Evolutionary conservation across 2,113 vertebrate genomes (phyloP).

Genomic region (Platysternon megacephalum): DNA sequence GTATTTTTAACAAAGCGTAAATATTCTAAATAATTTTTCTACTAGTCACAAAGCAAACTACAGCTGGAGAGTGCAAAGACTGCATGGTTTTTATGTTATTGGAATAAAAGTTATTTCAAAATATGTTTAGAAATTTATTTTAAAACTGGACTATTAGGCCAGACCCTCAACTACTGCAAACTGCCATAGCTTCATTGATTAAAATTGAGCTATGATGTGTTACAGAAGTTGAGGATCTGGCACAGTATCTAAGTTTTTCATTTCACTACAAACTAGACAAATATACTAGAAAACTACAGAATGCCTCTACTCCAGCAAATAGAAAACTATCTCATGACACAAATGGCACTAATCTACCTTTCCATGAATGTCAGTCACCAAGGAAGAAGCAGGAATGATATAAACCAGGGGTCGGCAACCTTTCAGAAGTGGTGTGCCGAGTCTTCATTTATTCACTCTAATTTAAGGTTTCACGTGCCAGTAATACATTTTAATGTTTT

Average conservation of each 20-base stretch:
- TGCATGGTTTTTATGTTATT: not conserved
- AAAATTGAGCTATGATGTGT: not conserved
- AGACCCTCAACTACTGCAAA: not conserved
- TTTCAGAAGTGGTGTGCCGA: too few relatives aligned
- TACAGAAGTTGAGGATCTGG: not conserved
- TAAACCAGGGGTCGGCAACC: not conserved
- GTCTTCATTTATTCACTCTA: too few relatives aligned
- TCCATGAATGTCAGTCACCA: not conserved
- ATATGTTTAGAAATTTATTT: not conserved
- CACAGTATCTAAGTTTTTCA: not conserved
- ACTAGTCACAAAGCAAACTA: not conserved
- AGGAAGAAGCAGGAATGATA: not conserved
- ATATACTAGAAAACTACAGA: not conserved
- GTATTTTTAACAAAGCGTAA: not conserved
- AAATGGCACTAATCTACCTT: not conserved
- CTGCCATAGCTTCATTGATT: not conserved
- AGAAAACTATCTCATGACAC: not conserved
- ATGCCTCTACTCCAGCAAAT: not conserved
- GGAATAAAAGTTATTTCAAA: not conserved
- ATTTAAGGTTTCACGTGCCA: too few relatives aligned
- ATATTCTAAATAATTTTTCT: not conserved
- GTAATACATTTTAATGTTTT: too few relatives aligned
- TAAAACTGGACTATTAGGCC: not conserved
- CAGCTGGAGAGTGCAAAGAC: not conserved
- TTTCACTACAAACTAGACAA: not conserved